A percentile compares a stretch with the other conserved stretches of the same genome.
phyloP scores from a whole-genome alignment of 2,113 vertebrate species.

The Lagenorhynchus albirostris region DNA sequence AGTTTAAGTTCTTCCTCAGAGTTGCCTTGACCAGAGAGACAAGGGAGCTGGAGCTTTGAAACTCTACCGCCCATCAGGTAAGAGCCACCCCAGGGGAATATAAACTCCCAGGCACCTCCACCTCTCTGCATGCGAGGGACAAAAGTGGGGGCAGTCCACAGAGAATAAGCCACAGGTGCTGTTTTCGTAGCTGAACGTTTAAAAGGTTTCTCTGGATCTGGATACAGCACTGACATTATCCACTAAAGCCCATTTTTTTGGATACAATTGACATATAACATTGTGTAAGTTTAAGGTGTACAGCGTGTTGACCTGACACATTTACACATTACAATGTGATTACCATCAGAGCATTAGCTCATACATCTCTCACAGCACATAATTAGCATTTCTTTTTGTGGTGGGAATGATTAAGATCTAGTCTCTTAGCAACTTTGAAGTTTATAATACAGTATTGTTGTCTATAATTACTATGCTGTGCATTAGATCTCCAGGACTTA shows the following conservation, averaged over 20 bases:
- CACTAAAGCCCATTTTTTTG: neutral
- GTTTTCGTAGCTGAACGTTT: neutral
- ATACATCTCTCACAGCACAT: neutral
- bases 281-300: neutral
- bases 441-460: neutral
- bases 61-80: neutral
- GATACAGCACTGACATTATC: neutral
- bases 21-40: neutral
- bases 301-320: neutral
- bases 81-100: neutral
- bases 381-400: neutral
- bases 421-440: constrained; percentile 7
- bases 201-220: neutral
- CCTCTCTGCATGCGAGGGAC: neutral
- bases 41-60: neutral
- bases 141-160: neutral
- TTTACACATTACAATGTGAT: neutral
- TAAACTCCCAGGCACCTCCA: neutral
- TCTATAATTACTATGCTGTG: neutral
- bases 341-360: neutral
- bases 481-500: neutral
- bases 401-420: neutral
- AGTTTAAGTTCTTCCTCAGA: neutral
- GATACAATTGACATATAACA: neutral
- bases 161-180: neutral